Evolutionary conservation across 2,113 vertebrate genomes (phyloP), one percentile per base, ranked within the genome.

Genomic region (Pyrgilauda ruficollis): DNA sequence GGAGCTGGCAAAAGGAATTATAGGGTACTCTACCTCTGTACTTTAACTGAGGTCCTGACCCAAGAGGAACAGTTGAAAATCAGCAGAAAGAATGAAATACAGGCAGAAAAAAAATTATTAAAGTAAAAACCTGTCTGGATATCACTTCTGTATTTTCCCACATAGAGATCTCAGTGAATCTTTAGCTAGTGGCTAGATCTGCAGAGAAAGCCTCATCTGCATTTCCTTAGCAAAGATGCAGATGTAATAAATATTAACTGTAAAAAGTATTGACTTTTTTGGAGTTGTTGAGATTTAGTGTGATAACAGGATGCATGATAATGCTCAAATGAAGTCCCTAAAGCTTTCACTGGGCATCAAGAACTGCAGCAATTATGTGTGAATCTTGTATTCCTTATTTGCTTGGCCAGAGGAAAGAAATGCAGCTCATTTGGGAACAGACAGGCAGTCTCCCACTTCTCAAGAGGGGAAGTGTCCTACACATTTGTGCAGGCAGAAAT

Each of bases 221-320:
- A 72, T 72, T 89, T 87, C 39, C 72, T 67, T 35, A 89, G 84
- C 30, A 52, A 86, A 92, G 62, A 58, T 85, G 76, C 59, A 86
- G 80, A 17, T 82, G 35, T 67, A 90, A 95, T 97, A 94, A 96
- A 96, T 96, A 89, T 87, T 95, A 91, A 95, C 59, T 62, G 68
- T 56, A n/a, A 56, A 33, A n/a, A 88, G 55, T 92, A 96, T 97
- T 90, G 91, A 92, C 66, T 89, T 84, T 21, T 89, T 80, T 52
- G 28, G 79, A 87, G 82, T 39, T 62, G 14, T 37, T 50, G 82
- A 74, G 83, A 77, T 93, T 87, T 75, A 74, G 53, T 67, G 56
- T 94, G 85, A 61, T 86, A 88, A 86, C 35, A 56, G 79, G 28
- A 89, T 87, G 52, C 37, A 43, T 43, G 23, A 72, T 88, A 91